Evolutionary conservation across 2,888 invertebrate genomes (phyloP).

Genomic region (Drosophila niveifrons): DNA sequence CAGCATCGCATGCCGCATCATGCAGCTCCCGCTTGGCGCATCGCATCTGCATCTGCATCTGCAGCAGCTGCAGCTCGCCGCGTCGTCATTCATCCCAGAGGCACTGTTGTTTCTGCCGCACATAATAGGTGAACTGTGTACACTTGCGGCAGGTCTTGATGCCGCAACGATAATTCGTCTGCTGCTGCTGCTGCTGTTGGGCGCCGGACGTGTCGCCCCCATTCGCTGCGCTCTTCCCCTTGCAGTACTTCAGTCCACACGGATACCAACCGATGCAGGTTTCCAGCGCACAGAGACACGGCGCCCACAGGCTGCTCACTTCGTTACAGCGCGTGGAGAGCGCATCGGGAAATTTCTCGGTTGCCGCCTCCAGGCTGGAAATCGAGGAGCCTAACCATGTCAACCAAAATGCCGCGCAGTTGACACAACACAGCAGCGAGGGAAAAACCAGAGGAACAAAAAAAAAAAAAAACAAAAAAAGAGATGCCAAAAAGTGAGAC

Average conservation of each 20-base stretch:
- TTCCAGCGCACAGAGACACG: conserved; percentile 94
- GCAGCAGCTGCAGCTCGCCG: conserved; percentile 82
- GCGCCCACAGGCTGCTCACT: conserved; percentile 89
- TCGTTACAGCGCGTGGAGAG: conserved; percentile 88
- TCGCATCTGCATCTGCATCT: conserved; percentile 72
- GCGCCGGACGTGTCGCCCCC: conserved; percentile 72
- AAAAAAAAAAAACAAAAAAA: conserved; percentile 1
- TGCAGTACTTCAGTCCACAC: conserved; percentile 97
- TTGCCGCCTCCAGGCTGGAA: conserved; percentile 90
- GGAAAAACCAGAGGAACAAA: neutral
- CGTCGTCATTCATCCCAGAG: conserved; percentile 91
- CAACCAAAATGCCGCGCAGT: conserved; percentile 4
- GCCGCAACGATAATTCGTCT: conserved; percentile 94
- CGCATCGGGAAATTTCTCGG: conserved; percentile 89
- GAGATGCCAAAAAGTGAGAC: neutral
- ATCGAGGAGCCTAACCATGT: conserved; percentile 88
- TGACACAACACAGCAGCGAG: neutral
- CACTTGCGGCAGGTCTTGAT: conserved; percentile 98
- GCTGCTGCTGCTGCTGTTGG: conserved; percentile 73
- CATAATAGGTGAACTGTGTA: conserved; percentile 94
- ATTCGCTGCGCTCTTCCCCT: conserved; percentile 89
- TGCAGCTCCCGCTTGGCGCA: conserved; percentile 44
- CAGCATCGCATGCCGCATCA: conserved; percentile 20
- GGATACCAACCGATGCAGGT: conserved; percentile 98
- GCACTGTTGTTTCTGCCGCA: conserved; percentile 92